Conservation (phyloP, 2,113 vertebrate species). For the Oncorhynchus keta region DNA sequence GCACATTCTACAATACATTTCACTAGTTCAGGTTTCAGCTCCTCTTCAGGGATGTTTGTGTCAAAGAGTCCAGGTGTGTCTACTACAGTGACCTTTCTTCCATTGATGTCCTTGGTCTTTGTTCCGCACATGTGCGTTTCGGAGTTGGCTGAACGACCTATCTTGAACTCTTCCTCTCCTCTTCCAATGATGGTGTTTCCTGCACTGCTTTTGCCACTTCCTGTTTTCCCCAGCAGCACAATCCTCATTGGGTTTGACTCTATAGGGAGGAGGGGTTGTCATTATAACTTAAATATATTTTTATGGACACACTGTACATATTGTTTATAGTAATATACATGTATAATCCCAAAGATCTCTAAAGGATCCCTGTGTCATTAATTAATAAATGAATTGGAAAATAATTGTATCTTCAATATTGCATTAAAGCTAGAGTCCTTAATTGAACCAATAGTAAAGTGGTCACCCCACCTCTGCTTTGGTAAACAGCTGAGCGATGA, state of each 20-base stretch:
- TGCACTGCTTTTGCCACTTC: slow-evolving; percentile 2
- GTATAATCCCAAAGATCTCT: no score
- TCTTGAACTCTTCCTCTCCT: not conserved
- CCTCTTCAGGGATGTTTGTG: not conserved
- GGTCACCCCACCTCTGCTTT: no score
- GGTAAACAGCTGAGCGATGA: no score
- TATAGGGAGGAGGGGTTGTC: no score
- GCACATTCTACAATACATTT: not conserved
- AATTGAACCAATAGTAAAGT: no score
- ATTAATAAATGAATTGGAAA: no score
- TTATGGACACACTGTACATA: no score
- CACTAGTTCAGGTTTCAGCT: not conserved
- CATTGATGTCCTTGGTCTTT: not conserved
- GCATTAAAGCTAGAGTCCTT: no score
- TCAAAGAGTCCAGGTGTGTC: slow-evolving; percentile 18
- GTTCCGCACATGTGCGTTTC: not conserved
- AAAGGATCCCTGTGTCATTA: no score
- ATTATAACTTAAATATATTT: no score
- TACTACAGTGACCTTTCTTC: not conserved
- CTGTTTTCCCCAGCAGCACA: slow-evolving; percentile 10
- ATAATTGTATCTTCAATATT: no score
- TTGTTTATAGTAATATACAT: no score
- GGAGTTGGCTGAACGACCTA: not conserved
- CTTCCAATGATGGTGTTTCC: slow-evolving; percentile 1
- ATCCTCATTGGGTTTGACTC: not conserved